Evolutionary conservation across 2,113 vertebrate genomes (phyloP).

Genomic region (Hirundichthys speculiger): DNA sequence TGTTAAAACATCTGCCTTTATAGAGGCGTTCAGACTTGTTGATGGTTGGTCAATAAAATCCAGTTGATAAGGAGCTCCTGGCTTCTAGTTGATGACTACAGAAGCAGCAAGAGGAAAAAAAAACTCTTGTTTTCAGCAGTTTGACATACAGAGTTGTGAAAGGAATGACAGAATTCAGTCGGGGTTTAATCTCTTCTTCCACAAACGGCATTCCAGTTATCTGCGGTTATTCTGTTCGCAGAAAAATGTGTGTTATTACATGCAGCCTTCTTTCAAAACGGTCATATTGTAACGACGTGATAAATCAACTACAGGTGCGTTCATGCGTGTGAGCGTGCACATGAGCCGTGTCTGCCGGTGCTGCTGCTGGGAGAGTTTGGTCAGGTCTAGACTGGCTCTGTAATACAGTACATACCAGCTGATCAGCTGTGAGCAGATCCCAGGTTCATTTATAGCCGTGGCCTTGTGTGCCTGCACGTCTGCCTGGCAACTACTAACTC

Average conservation of each 20-base stretch:
- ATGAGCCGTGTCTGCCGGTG: slow-evolving; percentile 51
- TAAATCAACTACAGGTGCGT: slow-evolving; percentile 37
- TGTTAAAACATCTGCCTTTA: too few relatives aligned
- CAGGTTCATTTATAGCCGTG: slow-evolving; percentile 83
- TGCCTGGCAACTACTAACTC: slow-evolving; percentile 82
- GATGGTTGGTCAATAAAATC: too few relatives aligned
- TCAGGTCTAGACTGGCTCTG: slow-evolving; percentile 83
- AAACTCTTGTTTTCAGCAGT: too few relatives aligned
- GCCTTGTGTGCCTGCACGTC: slow-evolving; percentile 82
- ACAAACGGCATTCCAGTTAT: not conserved
- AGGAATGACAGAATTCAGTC: too few relatives aligned
- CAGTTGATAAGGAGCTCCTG: too few relatives aligned
- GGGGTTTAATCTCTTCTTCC: too few relatives aligned
- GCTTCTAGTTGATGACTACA: too few relatives aligned
- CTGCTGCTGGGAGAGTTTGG: slow-evolving; percentile 72
- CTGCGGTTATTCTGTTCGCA: slow-evolving; percentile 5
- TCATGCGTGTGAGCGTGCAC: slow-evolving; percentile 24
- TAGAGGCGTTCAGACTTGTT: too few relatives aligned
- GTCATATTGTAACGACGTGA: slow-evolving; percentile 24
- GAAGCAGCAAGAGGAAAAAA: too few relatives aligned
- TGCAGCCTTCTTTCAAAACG: slow-evolving; percentile 34
- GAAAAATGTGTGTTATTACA: slow-evolving; percentile 11
- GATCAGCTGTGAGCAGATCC: slow-evolving; percentile 84
- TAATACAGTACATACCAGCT: slow-evolving; percentile 84
- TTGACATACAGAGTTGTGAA: too few relatives aligned